Percentiles rank a stretch among this genome's conserved stretches.
Evolutionary conservation across 2,113 vertebrate genomes (phyloP).

Genomic region (Gymnogyps californianus): DNA sequence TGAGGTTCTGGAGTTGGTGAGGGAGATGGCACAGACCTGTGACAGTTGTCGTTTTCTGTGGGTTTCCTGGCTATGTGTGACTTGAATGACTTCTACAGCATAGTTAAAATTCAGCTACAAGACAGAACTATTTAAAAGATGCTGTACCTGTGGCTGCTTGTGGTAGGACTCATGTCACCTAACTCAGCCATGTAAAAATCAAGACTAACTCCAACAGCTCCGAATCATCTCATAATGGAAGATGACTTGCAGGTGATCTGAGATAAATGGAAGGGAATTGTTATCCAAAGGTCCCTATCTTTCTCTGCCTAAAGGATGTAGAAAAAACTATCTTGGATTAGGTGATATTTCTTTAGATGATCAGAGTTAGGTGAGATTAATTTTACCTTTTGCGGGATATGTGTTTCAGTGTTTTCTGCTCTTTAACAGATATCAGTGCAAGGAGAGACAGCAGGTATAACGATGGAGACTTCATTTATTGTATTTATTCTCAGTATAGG

Average conservation of each 20-base stretch:
- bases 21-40: not conserved
- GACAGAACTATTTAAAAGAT: not conserved
- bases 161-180: not conserved
- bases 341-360: not conserved
- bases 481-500: not conserved
- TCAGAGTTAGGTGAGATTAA: not conserved
- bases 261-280: not conserved
- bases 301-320: not conserved
- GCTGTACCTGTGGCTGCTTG: not conserved
- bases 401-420: not conserved
- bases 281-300: not conserved
- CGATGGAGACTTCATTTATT: not conserved
- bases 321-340: not conserved
- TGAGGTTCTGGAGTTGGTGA: not conserved
- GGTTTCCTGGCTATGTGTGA: not conserved
- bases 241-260: not conserved
- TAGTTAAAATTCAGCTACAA: not conserved
- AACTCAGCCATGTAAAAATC: not conserved
- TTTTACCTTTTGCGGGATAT: not conserved
- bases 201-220: not conserved
- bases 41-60: not conserved
- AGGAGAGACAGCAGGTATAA: not conserved
- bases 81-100: not conserved
- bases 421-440: not conserved
- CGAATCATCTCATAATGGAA: not conserved